Conservation (phyloP, 2,888 invertebrate species). For the Pegoplata infirma region DNA sequence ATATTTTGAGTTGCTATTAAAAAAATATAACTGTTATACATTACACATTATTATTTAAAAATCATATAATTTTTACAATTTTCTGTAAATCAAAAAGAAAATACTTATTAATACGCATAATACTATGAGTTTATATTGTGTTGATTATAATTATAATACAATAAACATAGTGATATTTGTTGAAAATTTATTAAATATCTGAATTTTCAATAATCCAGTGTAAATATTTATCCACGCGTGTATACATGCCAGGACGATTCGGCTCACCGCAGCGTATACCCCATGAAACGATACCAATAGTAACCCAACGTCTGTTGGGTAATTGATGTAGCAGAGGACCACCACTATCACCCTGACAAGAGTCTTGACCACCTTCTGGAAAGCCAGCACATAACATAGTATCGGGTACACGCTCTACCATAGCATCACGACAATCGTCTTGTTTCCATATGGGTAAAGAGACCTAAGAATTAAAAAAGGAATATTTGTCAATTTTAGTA, state of each 20-base stretch:
- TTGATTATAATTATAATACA: neutral
- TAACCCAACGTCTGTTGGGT: constrained; percentile 86
- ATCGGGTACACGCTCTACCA: constrained; percentile 83
- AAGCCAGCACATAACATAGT: constrained; percentile 88
- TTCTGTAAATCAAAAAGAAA: too few species aligned
- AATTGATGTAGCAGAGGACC: constrained; percentile 89
- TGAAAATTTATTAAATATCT: constrained; percentile 66
- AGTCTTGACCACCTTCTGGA: constrained; percentile 87
- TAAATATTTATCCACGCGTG: constrained; percentile 80
- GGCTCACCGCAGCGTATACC: constrained; percentile 89
- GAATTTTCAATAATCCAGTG: constrained; percentile 77
- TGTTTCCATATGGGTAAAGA: constrained; percentile 88
- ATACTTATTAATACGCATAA: neutral
- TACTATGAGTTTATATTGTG: neutral
- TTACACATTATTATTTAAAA: too few species aligned
- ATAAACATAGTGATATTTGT: neutral
- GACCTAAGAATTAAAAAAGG: constrained; percentile 64
- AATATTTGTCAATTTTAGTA: too few species aligned
- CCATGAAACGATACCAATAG: constrained; percentile 91
- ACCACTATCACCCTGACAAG: constrained; percentile 84
- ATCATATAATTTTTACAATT: too few species aligned
- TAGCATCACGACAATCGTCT: constrained; percentile 81
- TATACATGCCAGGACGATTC: constrained; percentile 88
- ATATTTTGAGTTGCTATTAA: neutral
- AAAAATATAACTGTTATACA: neutral